Conservation (phyloP, 2,113 vertebrate species). For the Apus apus region DNA sequence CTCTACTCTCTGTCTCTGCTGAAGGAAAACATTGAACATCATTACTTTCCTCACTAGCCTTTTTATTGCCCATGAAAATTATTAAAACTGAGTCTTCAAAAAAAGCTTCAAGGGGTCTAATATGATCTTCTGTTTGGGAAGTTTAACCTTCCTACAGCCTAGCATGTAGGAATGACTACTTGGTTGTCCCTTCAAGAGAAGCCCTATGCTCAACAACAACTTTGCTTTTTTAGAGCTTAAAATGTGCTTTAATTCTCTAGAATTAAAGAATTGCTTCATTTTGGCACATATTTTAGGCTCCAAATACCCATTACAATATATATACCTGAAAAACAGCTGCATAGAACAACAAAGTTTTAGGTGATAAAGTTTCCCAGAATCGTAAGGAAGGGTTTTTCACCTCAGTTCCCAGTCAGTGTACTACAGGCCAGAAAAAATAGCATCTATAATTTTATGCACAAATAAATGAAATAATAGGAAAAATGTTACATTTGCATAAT, state of each 20-base stretch:
- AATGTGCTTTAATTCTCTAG: not conserved
- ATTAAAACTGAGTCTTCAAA: not conserved
- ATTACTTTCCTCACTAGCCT: not conserved
- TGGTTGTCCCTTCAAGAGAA: not conserved
- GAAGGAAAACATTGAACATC: not conserved
- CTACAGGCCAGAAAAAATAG: not conserved
- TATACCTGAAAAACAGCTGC: not conserved
- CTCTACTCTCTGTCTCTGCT: not conserved
- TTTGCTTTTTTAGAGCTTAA: not conserved
- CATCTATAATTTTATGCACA: not conserved
- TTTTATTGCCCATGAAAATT: not conserved
- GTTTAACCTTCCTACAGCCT: not conserved
- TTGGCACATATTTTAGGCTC: not conserved
- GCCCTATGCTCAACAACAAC: not conserved
- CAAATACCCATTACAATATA: not conserved
- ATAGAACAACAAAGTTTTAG: not conserved
- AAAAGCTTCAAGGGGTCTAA: not conserved
- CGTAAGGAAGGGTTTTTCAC: not conserved
- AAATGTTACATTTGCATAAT: not conserved
- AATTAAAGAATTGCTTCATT: not conserved
- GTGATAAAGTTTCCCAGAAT: not conserved
- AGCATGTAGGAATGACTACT: not conserved
- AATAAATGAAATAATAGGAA: not conserved
- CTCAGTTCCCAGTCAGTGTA: not conserved
- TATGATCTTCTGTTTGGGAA: not conserved